Conservation (phyloP, 2,888 invertebrate genomes). For the Drosophila mercatorum region DNA sequence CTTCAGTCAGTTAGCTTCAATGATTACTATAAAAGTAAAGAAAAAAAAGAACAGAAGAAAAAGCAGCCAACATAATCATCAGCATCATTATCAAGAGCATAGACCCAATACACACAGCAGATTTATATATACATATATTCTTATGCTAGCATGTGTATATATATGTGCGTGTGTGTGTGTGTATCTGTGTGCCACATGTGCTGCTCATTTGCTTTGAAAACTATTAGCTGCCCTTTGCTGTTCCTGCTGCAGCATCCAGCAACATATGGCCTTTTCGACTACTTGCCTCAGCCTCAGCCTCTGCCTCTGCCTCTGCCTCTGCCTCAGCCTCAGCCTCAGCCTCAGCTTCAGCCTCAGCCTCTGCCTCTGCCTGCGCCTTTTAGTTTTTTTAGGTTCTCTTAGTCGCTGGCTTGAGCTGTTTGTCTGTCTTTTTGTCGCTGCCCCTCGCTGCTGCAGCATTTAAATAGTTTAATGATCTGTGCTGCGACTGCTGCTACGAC, state of each 20-base stretch:
- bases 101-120: conserved; percentile 21
- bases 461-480: conserved; percentile 80
- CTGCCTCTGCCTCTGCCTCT: no score
- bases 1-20: conserved; percentile 63
- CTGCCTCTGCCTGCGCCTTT: conserved; percentile 37
- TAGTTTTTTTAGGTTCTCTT: conserved; percentile 31
- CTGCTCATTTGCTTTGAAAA: conserved; percentile 78
- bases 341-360: neutral
- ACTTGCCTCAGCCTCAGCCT: conserved; percentile 24
- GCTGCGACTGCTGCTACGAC: conserved; percentile 24
- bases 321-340: conserved; percentile 3
- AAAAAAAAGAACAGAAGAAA: conserved; percentile 31
- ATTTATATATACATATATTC: conserved; percentile 10
- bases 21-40: conserved; percentile 69
- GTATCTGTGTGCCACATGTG: conserved; percentile 71
- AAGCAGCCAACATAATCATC: conserved; percentile 69
- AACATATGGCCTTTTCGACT: conserved; percentile 70
- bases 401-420: conserved; percentile 45
- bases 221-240: conserved; percentile 72
- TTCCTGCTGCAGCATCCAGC: conserved; percentile 44
- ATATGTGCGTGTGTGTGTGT: conserved; percentile 12
- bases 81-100: conserved; percentile 54
- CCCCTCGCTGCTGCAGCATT: conserved; percentile 50
- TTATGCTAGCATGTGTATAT: conserved; percentile 7
- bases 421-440: conserved; percentile 10